Percentiles rank a stretch among this genome's conserved stretches.
Evolutionary conservation across 2,888 invertebrate genomes (phyloP).

Genomic region (Drosophila neoperkinsi): DNA sequence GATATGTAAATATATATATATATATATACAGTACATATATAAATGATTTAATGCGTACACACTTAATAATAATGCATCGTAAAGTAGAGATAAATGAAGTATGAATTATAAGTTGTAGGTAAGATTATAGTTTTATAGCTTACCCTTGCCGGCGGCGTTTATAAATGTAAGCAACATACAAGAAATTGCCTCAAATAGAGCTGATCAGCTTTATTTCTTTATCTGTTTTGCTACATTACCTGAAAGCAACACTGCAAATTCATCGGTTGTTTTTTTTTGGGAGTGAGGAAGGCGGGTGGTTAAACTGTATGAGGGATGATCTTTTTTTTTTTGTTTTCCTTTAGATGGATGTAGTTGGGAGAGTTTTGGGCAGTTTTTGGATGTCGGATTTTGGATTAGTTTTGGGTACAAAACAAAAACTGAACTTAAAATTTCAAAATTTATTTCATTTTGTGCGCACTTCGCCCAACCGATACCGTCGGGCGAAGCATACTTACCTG

Average conservation of each 20-base stretch:
- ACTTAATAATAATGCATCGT: constrained; percentile 63
- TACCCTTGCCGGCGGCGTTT: constrained; percentile 59
- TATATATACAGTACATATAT: constrained; percentile 14
- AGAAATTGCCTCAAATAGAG: constrained; percentile 25
- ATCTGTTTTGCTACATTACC: constrained; percentile 59
- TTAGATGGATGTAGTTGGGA: constrained; percentile 13
- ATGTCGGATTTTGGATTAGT: constrained; percentile 1
- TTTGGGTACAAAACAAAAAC: constrained; percentile 56
- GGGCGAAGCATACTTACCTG: constrained; percentile 87
- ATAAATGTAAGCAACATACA: constrained; percentile 46
- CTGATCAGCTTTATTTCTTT: constrained; percentile 31
- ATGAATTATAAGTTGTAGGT: constrained; percentile 40
- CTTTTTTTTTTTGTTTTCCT: constrained; percentile 9
- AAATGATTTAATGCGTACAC: constrained; percentile 46
- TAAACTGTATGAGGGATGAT: constrained; percentile 9
- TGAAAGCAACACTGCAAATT: constrained; percentile 65
- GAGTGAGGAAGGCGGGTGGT: not conserved
- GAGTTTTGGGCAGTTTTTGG: constrained; percentile 2
- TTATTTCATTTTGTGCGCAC: constrained; percentile 73
- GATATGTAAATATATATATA: constrained; percentile 18
- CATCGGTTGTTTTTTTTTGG: constrained; percentile 15
- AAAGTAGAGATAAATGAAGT: constrained; percentile 45
- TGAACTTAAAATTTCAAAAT: constrained; percentile 71
- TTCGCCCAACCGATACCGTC: constrained; percentile 87
- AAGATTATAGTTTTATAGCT: constrained; percentile 62